Evolutionary conservation across 2,888 invertebrate genomes (phyloP).

Genomic region (Callyntrura guangdongensis): DNA sequence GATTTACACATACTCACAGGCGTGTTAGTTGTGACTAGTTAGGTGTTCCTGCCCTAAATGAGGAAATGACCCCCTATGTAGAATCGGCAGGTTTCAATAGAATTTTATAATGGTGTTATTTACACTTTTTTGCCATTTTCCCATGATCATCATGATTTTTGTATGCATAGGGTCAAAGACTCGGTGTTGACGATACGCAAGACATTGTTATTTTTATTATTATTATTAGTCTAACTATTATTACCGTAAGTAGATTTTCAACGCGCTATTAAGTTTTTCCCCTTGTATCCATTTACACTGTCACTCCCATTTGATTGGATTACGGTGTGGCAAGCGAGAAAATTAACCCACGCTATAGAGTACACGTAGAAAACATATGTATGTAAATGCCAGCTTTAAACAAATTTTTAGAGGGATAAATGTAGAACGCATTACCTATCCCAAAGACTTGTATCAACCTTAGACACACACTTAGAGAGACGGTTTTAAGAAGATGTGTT

Average conservation of each 20-base stretch:
- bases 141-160: constrained; percentile 1
- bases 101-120: constrained; percentile 25
- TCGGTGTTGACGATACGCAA: no score
- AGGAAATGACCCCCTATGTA: constrained; percentile 57
- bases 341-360: neutral
- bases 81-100: constrained; percentile 56
- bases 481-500: constrained; percentile 26
- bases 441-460: no score
- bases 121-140: constrained; percentile 46
- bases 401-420: neutral
- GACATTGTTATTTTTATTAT: no score
- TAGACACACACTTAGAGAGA: neutral
- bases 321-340: constrained; percentile 1
- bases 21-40: constrained; percentile 40
- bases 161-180: constrained; percentile 9
- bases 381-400: neutral
- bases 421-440: neutral
- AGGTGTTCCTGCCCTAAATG: constrained; percentile 45
- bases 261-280: constrained; percentile 8
- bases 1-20: neutral
- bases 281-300: neutral
- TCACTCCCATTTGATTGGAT: constrained; percentile 60
- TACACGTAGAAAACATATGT: neutral
- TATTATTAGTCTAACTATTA: neutral
- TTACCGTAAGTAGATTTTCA: constrained; percentile 22